Conservation (phyloP, 64 coral and sea anemone species). For the Porites australiensis region DNA sequence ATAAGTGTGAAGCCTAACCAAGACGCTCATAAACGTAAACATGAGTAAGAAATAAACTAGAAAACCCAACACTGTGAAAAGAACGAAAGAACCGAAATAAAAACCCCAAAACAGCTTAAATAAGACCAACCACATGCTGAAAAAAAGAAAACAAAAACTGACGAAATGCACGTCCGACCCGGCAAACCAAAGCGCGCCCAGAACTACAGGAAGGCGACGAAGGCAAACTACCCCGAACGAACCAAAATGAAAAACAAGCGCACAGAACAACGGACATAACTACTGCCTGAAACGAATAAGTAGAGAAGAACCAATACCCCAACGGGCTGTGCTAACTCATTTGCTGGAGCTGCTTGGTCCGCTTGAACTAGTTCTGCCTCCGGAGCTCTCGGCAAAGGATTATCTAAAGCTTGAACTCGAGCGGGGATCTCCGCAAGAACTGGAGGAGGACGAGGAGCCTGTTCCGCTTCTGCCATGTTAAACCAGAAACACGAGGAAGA, state of each 20-base stretch:
- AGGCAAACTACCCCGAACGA: conserved; percentile 5
- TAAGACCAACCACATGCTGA: background rate
- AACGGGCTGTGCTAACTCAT: background rate
- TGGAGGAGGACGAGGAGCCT: background rate
- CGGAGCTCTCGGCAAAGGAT: background rate
- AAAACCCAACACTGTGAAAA: too few species aligned
- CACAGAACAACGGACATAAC: too few species aligned
- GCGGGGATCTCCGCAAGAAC: conserved; percentile 2
- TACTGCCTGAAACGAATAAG: background rate
- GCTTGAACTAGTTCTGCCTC: background rate
- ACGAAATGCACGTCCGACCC: background rate
- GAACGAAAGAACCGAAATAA: too few species aligned
- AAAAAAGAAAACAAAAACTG: background rate
- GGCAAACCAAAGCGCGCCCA: background rate
- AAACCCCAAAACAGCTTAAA: too few species aligned
- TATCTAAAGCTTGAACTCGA: background rate
- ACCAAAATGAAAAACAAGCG: too few species aligned
- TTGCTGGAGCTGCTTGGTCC: background rate
- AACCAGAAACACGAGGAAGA: background rate
- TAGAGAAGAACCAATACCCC: conserved; percentile 3
- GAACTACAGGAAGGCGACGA: conserved; percentile 1
- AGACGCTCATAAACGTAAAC: background rate
- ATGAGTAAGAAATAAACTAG: background rate
- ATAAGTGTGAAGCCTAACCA: conserved; percentile 13
- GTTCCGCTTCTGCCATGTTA: background rate